Evolutionary conservation across 2,797 vertebrate genomes (phyloP), one percentile per base, ranked within the genome.

Genomic region (Ficedula albicollis): DNA sequence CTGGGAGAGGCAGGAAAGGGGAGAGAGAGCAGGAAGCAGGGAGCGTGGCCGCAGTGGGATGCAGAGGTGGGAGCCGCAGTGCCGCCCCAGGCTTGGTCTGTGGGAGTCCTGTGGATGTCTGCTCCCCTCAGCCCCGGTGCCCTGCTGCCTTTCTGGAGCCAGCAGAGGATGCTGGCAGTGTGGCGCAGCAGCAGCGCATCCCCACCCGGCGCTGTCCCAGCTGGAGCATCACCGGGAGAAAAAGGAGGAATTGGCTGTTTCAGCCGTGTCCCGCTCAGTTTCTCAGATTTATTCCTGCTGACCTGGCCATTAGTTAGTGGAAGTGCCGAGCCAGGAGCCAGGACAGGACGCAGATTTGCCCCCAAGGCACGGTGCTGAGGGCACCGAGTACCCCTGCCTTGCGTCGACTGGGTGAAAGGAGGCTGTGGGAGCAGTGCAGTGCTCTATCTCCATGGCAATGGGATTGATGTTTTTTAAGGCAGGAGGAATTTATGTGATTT

Each of bases 391-490:
- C 62, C 91, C 49, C 63, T 56, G 72, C 77, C 39, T 77, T 34
- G 56, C 6, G 13, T 8, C 3, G 1, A 3, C 38, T 3, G 5
- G 54, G 32, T 3, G 4, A 25, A n/a, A 34, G 39, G 39, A 64
- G 39, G 41, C 75, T 1, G 23, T 12, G 3, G 76, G 83, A 90
- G 63, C 70, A 90, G 76, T 1, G 15, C 49, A 17, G 83, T 85
- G 94, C 96, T 92, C 83, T 15, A 88, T 97, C 94, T 96, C 95
- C 91, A 90, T 93, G 97, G 97, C 86, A 96, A 96, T 96, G 82
- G 54, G 75, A 90, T 94, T 94, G 96, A 95, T 97, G 48, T 87
- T 96, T 97, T 90, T 93, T 86, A 93, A 85, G 62, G 70, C 51
- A 27, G 48, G 76, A 90, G 76, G n/a, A 83, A 72, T 86, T 95